Base-by-base conservation (phyloP, 2,888 invertebrate genomes). In the Lagria hirta region DNA sequence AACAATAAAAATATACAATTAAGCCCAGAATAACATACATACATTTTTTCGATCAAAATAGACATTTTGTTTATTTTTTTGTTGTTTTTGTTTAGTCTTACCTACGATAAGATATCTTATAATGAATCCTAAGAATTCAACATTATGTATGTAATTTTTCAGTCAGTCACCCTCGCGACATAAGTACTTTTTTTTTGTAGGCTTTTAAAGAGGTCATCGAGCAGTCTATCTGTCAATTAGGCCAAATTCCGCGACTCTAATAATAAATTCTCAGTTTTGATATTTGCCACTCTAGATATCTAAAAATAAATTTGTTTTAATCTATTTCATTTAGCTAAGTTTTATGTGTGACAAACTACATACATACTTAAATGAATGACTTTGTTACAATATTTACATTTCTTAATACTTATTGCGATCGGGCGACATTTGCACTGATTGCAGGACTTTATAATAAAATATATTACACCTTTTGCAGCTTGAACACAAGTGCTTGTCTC, bases 1-100 rank as follows among this genome's bases (percentile, higher is more conserved):
- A 68, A 68, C 66, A 66, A 69, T 70, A 69, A 66, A 70, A 70
- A 70, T 70, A 69, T 68, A 70, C 70, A 69, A 63, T 66, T 57
- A 60, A 65, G 64, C 66, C 62, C 55, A 58, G 58, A 53, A 55
- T 67, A 65, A 68, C 66, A 66, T 66, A 68, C 63, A 68, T 65
- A 66, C 66, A 68, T 56, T 58, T n/a, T n/a, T n/a, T 69, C 64
- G 68, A 61, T 70, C 65, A 70, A 68, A 67, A 67, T 67, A 67
- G 64, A 67, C 60, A 62, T 59, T 63, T 64, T 52, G 51, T 57
- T 34, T 55, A 53, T 55, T 53, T 54, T 57, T 38, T 51, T 49
- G 48, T 49, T 43, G 34, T 44, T 51, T 49, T 34, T n/a, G 11
- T 24, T 21, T 41, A 51, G 61, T 59, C 52, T 58, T 52, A 59